These are phyloP conservation scores for Lucilia cuprina DNA, from an alignment of 1,140 invertebrate species.

Conservation along the genomic window DNA sequence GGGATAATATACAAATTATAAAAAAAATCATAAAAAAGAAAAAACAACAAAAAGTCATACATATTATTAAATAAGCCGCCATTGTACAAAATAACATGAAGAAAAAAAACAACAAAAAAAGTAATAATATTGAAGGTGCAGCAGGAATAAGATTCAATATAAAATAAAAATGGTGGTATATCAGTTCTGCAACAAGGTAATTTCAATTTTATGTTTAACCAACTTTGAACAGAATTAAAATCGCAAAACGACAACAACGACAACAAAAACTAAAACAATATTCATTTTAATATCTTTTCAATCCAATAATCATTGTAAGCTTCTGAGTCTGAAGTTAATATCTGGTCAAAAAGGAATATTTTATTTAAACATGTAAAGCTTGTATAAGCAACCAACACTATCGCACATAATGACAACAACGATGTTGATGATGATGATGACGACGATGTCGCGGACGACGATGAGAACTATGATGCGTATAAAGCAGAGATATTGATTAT, in stretches of 20 bases:
- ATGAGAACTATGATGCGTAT: slow-evolving; percentile 15
- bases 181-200: not conserved
- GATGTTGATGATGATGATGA: slow-evolving; percentile 3
- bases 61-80: not conserved
- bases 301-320: slow-evolving; percentile 37
- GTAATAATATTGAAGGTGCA: not conserved
- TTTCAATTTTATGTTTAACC: not conserved
- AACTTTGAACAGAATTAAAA: not conserved
- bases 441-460: not conserved
- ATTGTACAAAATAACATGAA: not conserved
- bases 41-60: not conserved
- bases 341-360: slow-evolving; percentile 11
- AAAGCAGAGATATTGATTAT: slow-evolving; percentile 24
- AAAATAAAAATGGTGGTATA: slow-evolving; percentile 1
- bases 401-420: not conserved
- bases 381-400: not conserved
- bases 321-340: slow-evolving; percentile 23
- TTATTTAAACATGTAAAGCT: not conserved
- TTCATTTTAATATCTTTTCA: slow-evolving; percentile 41
- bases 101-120: not conserved
- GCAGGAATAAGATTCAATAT: not conserved
- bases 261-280: slow-evolving; percentile 20
- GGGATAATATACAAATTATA: not conserved
- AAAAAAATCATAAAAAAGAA: not conserved
- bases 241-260: not conserved